Base-by-base conservation (phyloP, 2,888 invertebrate species). In the Phania funesta region DNA sequence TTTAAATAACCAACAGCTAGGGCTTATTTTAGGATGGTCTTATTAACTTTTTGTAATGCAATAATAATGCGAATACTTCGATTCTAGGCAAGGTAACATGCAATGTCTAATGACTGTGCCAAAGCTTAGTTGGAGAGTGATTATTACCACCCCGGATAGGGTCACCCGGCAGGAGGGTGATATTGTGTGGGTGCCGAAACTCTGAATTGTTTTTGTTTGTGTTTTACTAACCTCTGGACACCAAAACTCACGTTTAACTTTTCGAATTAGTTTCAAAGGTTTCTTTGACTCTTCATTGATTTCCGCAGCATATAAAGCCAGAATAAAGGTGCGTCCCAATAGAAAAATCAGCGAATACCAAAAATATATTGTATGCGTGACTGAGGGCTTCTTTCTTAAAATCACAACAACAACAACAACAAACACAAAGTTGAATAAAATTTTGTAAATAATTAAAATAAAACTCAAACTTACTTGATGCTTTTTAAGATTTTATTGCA, bases 401-500 rank as follows among this genome's bases (percentile, higher is more conserved):
- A 35, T 46, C 4, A 13, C 11, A 38, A 4, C n/a, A 6, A 26
- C 1, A 38, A 38, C 35, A 32, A 32, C 8, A 8, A 32, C 8
- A 32, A 32, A 32, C 8, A 32, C 8, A 32, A 2, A n/a, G n/a
- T n/a, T n/a, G n/a, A n/a, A 1, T 11, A 4, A 32, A 32, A 8
- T 9, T 32, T 32, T 32, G 9, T 32, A 32, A 32, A 32, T 32
- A 8, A 32, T 32, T n/a, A 3, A 20, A 1, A 44, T 44, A n/a
- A 44, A 16, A 44, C 7, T 7, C 1, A 5, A 1, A 44, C 88
- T 86, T 82, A 91, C 91, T 90, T 92, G 85, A 93, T 88, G 52
- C 92, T 93, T 85, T 92, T 91, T 60, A 93, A 90, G 26, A 93
- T 91, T 86, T 93, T 93, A 26, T 92, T 92, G 73, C 93, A 92